Conservation (phyloP, 2,888 invertebrate genomes). For the Aphidius colemani region DNA sequence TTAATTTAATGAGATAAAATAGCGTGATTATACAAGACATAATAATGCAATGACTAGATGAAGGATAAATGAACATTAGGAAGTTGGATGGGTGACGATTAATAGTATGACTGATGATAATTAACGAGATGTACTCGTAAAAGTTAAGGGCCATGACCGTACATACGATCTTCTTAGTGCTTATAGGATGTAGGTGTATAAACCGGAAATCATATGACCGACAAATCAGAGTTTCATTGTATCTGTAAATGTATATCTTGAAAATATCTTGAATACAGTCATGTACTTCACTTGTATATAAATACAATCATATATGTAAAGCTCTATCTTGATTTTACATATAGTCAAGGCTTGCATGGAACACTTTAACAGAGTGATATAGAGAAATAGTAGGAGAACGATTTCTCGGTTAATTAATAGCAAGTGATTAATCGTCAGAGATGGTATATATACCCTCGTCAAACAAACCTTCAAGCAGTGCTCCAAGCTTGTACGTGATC, state of each 20-base stretch:
- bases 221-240: too few species aligned
- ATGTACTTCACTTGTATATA: neutral
- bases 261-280: neutral
- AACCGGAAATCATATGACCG: constrained; percentile 15
- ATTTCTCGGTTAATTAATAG: constrained; percentile 55
- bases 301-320: neutral
- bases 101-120: constrained; percentile 42
- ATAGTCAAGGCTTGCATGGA: constrained; percentile 12
- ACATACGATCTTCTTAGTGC: constrained; percentile 36
- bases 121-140: constrained; percentile 46
- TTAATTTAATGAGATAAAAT: neutral
- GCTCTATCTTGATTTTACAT: neutral
- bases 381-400: constrained; percentile 24
- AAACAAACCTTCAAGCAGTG: constrained; percentile 49
- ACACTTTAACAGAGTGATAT: constrained; percentile 7
- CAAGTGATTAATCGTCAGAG: constrained; percentile 54
- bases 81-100: constrained; percentile 33
- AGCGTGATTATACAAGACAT: constrained; percentile 1
- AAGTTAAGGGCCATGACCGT: constrained; percentile 50
- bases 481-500: constrained; percentile 47
- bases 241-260: too few species aligned
- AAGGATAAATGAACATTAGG: constrained; percentile 15
- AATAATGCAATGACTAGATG: neutral
- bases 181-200: constrained; percentile 25
- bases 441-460: constrained; percentile 47